Base-by-base conservation (phyloP, 2,797 vertebrate genomes). In the Pithecia hirsuta region DNA sequence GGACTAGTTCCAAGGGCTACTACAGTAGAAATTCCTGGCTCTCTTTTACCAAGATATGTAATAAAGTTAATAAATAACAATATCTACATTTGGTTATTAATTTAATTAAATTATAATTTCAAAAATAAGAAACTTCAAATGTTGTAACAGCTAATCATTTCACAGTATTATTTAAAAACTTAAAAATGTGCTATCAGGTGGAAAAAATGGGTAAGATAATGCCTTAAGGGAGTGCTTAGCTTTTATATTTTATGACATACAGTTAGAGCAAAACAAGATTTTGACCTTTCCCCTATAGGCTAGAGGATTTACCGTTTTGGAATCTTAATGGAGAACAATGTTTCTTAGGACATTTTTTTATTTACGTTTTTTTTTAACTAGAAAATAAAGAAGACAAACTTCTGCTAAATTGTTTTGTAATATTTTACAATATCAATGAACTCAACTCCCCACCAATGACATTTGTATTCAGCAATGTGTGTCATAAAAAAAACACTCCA, bases 181-280 rank as follows among this genome's bases (percentile, higher is more conserved):
- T 95, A 94, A 97, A 97, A 97, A 95, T 89, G 78, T 90, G 76
- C 80, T 88, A 55, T 82, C 78, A 86, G 39, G n/a, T 90, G 82
- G 86, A 96, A 96, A 96, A n/a, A 96, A 89, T 89, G 61, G 13
- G 30, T 26, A 11, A 75, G 19, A 59, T 50, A 78, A 93, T 85
- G 59, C 33, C 57, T 61, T 61, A 22, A 30, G 4, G n/a, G 86
- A 30, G 4, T 33, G 83, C 48, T 81, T 88, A 44, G 81, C 39
- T 55, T 67, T 83, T 46, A 52, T 22, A 79, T 57, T 82, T 95
- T 85, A 95, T 30, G 41, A 85, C 33, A 89, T 10, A 26, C 41
- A 88, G 33, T 14, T 50, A 81, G 1, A 80, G 52, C 10, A 95
- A 90, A 81, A 86, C 46, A 72, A 90, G 93, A 75, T 64, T 55